Percentiles rank a stretch among this genome's conserved stretches.
These are phyloP conservation scores for Mechanitis mazaeus DNA, from an alignment of 2,888 invertebrate species.

Conservation along the genomic window DNA sequence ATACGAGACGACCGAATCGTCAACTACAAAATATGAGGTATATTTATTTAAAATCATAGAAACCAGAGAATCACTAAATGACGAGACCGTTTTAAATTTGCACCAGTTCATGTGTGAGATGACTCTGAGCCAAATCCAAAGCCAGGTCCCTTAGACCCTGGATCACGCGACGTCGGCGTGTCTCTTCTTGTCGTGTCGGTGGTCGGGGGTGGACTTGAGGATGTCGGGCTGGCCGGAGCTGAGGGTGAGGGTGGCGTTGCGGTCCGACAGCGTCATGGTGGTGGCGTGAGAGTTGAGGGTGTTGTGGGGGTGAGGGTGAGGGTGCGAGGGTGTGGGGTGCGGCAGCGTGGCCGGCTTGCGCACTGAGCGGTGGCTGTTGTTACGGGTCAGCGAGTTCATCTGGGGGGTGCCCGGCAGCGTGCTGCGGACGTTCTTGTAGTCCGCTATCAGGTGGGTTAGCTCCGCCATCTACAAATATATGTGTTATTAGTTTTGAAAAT, in stretches of 20 bases:
- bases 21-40: conserved; percentile 72
- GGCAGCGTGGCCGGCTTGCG: conserved; percentile 60
- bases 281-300: conserved; percentile 78
- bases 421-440: conserved; percentile 94
- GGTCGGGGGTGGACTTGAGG: conserved; percentile 90
- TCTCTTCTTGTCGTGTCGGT: conserved; percentile 76
- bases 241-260: conserved; percentile 59
- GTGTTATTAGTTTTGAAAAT: neutral
- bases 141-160: conserved; percentile 14
- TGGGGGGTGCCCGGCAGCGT: conserved; percentile 86
- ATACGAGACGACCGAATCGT: conserved; percentile 47
- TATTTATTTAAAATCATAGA: conserved; percentile 32
- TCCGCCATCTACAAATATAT: conserved; percentile 82
- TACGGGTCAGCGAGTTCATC: conserved; percentile 85
- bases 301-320: conserved; percentile 59
- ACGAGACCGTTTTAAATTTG: conserved; percentile 1
- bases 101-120: neutral
- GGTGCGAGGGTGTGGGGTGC: conserved; percentile 66
- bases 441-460: conserved; percentile 92
- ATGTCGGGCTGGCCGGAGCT: conserved; percentile 86
- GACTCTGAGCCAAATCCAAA: neutral
- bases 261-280: conserved; percentile 62
- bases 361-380: conserved; percentile 81
- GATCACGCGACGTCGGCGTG: conserved; percentile 69
- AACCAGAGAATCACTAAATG: neutral